Base-by-base conservation (phyloP, 1,140 invertebrate species). In the Berghia stephanieae region DNA sequence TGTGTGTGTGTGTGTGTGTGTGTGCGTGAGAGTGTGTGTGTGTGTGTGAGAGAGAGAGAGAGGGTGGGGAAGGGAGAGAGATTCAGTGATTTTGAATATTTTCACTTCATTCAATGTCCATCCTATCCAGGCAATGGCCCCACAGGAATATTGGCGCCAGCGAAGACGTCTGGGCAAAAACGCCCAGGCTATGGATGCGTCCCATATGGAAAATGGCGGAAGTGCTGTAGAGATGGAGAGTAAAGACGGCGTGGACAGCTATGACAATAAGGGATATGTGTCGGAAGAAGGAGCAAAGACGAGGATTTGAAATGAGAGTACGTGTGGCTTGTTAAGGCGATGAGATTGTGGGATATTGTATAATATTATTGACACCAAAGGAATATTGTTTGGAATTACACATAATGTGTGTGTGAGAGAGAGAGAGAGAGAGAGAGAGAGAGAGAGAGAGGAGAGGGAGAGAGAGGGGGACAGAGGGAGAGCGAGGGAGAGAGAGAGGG, bases 381-480 rank as follows among this genome's bases (percentile, higher is more conserved):
- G 31, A 16, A 60, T 60, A 16, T n/a, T 60, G 31, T 16, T n/a
- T n/a, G 57, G 31, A n/a, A n/a, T 60, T 8, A 8, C 16, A 10
- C 8, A 8, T 60, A 60, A 8, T n/a, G 8, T 8, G 21, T 13
- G 24, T 13, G 57, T 18, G 8, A 24, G 57, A 27, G 21, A 6
- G 66, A 68, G 66, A 68, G 6, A 67, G 63, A 67, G 6, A 67
- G 63, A 67, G 6, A 67, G 63, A 67, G 6, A 67, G 31, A 67
- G 10, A 67, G 68, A 71, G 13, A 71, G 42, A 71, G 27, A 71
- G 68, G 46, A 4, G 27, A 43, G 27, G 21, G 46, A 34, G 36
- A 27, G 16, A 43, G 36, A 34, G 46, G 43, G 34, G 68, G 46
- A 34, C 27, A 3, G 13, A n/a, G 43, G 31, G 36, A 46, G n/a